Evolutionary conservation across 2,797 vertebrate species (phyloP), one percentile per base, ranked within the genome.

Genomic region (Propithecus perrieri): DNA sequence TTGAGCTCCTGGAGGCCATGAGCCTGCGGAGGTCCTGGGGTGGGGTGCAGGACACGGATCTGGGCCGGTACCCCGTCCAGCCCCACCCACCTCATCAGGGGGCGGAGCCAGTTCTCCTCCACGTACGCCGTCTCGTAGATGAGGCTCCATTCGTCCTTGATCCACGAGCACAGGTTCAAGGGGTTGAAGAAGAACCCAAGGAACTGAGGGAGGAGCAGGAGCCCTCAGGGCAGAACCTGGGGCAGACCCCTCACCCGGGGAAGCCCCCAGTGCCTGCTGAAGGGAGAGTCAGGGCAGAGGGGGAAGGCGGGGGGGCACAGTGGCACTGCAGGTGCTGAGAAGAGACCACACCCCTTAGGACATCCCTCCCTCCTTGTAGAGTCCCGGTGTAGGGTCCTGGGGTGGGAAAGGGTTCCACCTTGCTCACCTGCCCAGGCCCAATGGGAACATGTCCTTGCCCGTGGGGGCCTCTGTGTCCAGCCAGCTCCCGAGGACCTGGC

Each of bases 101-200:
- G 99, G 8, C 81, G 95, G 46, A 99, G 99, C 99, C 99, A 99
- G 87, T 98, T 99, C 94, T 99, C 96, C 79, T 98, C 98, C 87
- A 99, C 99, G 11, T 99, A 99, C n/a, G 85, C 69, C 0, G 97
- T 97, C 88, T 99, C 99, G 0, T 99, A 99, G 93, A 99, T 94
- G 8, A 96, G 98, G 98, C 98, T 99, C 99, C 99, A 99, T 97
- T 99, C 99, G 0, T 99, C 98, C 98, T 99, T 99, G 97, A 99
- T 99, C 99, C 99, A 99, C 0, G 99, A 99, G 94, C 97, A 99
- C 95, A 99, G 99, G 97, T 99, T 98, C 85, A 98, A 90, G 69
- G 96, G 95, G 98, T 98, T 99, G 98, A 99, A 99, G 98, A 99
- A 99, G 98, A 99, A 99, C 75, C 98, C 98, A 88, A 99, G 99